phyloP scores from a whole-genome alignment of 1,140 invertebrate genomes.

The Oryctes rhinoceros region DNA sequence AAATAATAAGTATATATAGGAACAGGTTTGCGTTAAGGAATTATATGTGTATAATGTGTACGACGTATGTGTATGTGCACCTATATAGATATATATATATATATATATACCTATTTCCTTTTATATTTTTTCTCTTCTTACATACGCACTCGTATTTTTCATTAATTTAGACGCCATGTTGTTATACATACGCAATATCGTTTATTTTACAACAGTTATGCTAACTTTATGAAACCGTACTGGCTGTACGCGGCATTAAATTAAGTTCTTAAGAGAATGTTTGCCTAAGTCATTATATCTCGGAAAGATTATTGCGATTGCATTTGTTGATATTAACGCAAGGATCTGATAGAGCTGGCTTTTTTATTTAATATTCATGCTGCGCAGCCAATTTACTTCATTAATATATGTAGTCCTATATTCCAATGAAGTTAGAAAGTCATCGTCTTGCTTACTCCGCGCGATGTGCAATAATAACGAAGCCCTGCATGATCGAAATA shows the following conservation, averaged over 20 bases:
- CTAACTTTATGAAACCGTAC: neutral
- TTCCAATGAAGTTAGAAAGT: too few relatives aligned
- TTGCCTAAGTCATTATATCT: neutral
- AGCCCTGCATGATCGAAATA: too few relatives aligned
- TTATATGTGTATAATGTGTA: neutral
- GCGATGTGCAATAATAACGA: too few relatives aligned
- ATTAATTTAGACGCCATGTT: constrained; percentile 1
- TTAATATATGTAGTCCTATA: too few relatives aligned
- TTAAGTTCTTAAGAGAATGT: neutral
- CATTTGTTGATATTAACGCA: too few relatives aligned
- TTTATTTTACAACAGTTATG: neutral
- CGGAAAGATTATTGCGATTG: too few relatives aligned
- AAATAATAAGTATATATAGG: constrained; percentile 2
- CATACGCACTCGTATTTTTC: neutral
- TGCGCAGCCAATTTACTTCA: too few relatives aligned
- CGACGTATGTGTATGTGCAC: too few relatives aligned
- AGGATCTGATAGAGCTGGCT: too few relatives aligned
- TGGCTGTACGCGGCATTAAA: neutral
- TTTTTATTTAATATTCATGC: too few relatives aligned
- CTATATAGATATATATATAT: too few relatives aligned
- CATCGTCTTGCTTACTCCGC: too few relatives aligned
- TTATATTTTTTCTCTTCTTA: neutral
- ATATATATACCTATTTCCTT: neutral
- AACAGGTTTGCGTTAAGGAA: constrained; percentile 9
- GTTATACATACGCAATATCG: neutral